Evolutionary conservation across 2,113 vertebrate genomes (phyloP), one percentile per base, ranked within the genome.

Genomic region (Agelaius phoeniceus): DNA sequence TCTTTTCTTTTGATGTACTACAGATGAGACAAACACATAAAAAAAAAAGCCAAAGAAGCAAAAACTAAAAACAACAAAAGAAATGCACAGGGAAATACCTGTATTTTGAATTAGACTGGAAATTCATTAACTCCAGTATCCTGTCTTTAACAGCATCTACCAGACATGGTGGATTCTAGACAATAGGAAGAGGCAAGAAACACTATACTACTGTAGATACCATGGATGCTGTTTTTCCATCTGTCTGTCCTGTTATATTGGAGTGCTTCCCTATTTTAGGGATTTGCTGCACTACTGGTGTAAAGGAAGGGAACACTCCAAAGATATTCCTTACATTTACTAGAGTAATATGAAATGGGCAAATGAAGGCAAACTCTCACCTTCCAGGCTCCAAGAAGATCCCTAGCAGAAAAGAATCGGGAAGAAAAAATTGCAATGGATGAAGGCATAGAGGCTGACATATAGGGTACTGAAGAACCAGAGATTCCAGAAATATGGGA

Each of bases 1-100:
- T 90, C 90, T 96, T 97, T 96, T 95, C 59, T 95, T 94, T 61
- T 74, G 31, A 58, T 65, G 16, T 57, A 51, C 14, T 27, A 78
- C 43, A 35, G 41, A 54, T 44, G 84, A 89, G 89, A 72, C 26
- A 77, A 93, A 57, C 14, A 37, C 57, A 68, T 33, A 57, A 86
- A 86, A 62, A 15, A 83, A 74, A 81, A 57, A 86, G 84, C 58
- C 15, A 83, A 74, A 81, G 44, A 59, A 89, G 13, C 2, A 57
- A 72, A 71, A 51, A 0, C 31, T 48, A 57, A 84, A 84, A 81
- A 17, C 65, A 90, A 81, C 6, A 49, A n/a, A 90, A 94, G 24
- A 89, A 79, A 58, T 5, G 2, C 49, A 76, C 6, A 69, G 37
- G 26, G 28, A 87, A 91, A 82, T 27, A 54, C 39, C 35, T 52